Percentiles rank a stretch among this genome's conserved stretches.
Conservation (phyloP, 2,113 vertebrate genomes). For the Oryzias melastigma region DNA sequence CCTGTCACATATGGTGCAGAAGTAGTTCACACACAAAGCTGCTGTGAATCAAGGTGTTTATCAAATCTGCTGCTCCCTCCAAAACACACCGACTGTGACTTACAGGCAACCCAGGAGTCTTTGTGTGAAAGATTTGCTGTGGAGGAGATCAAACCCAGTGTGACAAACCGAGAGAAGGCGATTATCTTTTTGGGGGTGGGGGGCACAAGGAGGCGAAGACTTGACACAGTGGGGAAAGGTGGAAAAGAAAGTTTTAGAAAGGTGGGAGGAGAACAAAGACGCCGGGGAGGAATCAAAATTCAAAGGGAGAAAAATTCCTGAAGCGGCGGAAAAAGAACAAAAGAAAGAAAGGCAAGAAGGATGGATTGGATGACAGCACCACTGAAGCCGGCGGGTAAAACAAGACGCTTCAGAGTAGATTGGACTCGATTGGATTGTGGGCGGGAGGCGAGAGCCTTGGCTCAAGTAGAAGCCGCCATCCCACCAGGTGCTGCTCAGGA, state of each 20-base stretch:
- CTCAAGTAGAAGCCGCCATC: constrained; percentile 17
- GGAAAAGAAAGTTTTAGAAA: constrained; percentile 26
- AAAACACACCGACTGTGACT: constrained; percentile 45
- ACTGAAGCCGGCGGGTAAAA: constrained; percentile 8
- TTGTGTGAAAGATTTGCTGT: background rate
- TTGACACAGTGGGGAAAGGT: background rate
- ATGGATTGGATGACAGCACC: constrained; percentile 38
- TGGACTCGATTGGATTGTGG: constrained; percentile 26
- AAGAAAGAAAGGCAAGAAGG: constrained; percentile 22
- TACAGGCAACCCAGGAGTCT: constrained; percentile 32
- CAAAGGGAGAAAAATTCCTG: constrained; percentile 40
- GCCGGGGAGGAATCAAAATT: constrained; percentile 52
- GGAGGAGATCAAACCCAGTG: constrained; percentile 47
- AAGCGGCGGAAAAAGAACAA: constrained; percentile 48
- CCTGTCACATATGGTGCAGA: constrained; percentile 41
- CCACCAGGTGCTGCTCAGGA: constrained; percentile 5
- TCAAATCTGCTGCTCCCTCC: constrained; percentile 47
- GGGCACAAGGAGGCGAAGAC: constrained; percentile 27
- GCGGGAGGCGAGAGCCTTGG: constrained; percentile 25
- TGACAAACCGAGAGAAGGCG: constrained; percentile 36
- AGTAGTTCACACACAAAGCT: constrained; percentile 73
- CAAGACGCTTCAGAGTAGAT: constrained; percentile 22
- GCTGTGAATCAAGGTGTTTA: constrained; percentile 52
- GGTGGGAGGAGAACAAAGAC: constrained; percentile 19
- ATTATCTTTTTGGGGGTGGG: constrained; percentile 35